Conservation (phyloP, 2,113 vertebrate species). For the Ictalurus furcatus region DNA sequence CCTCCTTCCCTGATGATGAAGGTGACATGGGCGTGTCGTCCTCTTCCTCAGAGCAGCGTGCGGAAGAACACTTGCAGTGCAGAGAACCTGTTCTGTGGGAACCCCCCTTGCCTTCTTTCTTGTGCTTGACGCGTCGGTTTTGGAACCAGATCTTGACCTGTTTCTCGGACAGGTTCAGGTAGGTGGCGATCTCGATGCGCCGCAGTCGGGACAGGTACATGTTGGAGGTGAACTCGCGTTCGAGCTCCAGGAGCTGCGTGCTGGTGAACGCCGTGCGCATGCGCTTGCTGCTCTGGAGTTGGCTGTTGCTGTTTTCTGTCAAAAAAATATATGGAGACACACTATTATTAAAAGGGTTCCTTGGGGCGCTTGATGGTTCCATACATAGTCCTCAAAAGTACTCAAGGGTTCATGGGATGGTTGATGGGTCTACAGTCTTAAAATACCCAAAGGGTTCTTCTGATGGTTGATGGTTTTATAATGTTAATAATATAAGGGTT, state of each 20-base stretch:
- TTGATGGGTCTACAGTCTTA: not conserved
- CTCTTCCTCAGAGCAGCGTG: conserved; percentile 90
- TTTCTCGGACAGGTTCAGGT: conserved; percentile 98
- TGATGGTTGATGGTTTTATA: not conserved
- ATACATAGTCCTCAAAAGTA: not conserved
- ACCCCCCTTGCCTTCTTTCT: conserved; percentile 93
- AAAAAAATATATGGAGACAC: not conserved
- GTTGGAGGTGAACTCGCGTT: conserved; percentile 97
- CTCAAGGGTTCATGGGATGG: not conserved
- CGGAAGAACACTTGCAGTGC: conserved; percentile 89
- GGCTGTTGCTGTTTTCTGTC: conserved; percentile 84
- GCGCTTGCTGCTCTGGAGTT: conserved; percentile 95
- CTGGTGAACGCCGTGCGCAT: conserved; percentile 99
- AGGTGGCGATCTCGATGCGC: conserved; percentile 98
- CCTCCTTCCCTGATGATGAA: conserved; percentile 93
- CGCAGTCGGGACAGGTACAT: conserved; percentile 98
- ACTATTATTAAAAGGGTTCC: not conserved
- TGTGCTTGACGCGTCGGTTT: conserved; percentile 97
- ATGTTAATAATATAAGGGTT: not conserved
- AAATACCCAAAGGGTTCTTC: not conserved
- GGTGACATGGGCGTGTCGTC: conserved; percentile 91
- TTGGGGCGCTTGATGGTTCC: too few relatives aligned
- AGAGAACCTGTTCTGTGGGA: conserved; percentile 78
- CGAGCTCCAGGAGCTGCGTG: conserved; percentile 96
- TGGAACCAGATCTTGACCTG: conserved; percentile 99